Percentiles rank a stretch among this genome's conserved stretches.
Conservation (phyloP, 2,888 invertebrate species). For the Platerodrilus igneus region DNA sequence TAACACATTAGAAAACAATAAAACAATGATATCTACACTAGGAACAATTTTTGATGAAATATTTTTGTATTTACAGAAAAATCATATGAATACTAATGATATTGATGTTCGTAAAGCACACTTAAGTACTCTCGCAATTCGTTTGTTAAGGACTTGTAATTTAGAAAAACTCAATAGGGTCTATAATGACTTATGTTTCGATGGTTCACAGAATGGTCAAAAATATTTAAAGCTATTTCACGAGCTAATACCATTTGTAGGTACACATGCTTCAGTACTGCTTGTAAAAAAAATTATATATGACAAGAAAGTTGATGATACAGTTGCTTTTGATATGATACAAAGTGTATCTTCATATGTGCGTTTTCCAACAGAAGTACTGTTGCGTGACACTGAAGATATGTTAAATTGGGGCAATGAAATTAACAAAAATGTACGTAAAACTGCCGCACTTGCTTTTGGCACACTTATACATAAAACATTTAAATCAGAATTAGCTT, state of each 20-base stretch:
- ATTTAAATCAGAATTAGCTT: conserved; percentile 5
- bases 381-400: conserved; percentile 42
- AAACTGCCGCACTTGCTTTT: conserved; percentile 36
- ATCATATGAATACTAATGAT: too few relatives aligned
- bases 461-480: conserved; percentile 37
- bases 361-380: conserved; percentile 41
- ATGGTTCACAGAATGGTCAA: background rate
- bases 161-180: too few relatives aligned
- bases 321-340: conserved; percentile 40
- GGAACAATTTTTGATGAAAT: too few relatives aligned
- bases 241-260: conserved; percentile 45
- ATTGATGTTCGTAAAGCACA: too few relatives aligned
- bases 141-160: too few relatives aligned
- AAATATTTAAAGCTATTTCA: too few relatives aligned
- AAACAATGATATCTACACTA: too few relatives aligned
- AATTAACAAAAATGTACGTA: conserved; percentile 24
- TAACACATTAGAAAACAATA: too few relatives aligned
- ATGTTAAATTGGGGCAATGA: conserved; percentile 35
- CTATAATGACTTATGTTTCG: too few relatives aligned
- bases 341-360: conserved; percentile 46
- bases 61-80: too few relatives aligned
- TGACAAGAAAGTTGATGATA: conserved; percentile 34
- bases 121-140: too few relatives aligned
- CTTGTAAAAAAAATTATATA: conserved; percentile 42
- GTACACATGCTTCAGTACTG: conserved; percentile 43